A percentile compares a stretch with the other conserved stretches of the same genome.
Evolutionary conservation across 2,797 vertebrate genomes (phyloP).

Genomic region (Girardinus metallicus): DNA sequence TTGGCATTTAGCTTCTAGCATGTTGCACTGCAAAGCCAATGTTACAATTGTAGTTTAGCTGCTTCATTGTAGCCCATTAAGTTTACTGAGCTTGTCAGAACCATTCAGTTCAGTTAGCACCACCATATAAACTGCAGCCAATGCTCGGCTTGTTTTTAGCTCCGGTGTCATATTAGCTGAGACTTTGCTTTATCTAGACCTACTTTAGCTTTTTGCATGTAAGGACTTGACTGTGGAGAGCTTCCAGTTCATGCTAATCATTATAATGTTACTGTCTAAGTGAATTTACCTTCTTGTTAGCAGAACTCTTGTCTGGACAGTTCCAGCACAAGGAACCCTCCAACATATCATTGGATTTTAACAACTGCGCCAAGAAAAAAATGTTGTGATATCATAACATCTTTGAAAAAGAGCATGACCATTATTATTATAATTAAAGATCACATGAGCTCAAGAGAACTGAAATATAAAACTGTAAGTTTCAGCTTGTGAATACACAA

Average conservation of each 20-base stretch:
- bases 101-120: constrained; percentile 56
- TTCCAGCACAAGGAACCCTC: constrained; percentile 60
- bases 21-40: constrained; percentile 58
- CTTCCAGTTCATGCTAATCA: constrained; percentile 62
- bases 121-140: constrained; percentile 50
- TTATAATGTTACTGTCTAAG: constrained; percentile 69
- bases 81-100: constrained; percentile 72
- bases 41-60: constrained; percentile 65
- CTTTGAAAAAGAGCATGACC: constrained; percentile 50
- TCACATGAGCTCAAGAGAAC: constrained; percentile 35
- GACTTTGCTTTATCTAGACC: constrained; percentile 30
- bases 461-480: constrained; percentile 27
- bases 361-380: constrained; percentile 48
- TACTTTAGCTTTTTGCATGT: constrained; percentile 58
- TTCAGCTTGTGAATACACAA: constrained; percentile 26
- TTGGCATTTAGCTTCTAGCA: constrained; percentile 70
- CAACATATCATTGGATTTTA: constrained; percentile 57
- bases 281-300: constrained; percentile 71
- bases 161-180: constrained; percentile 37
- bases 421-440: constrained; percentile 58
- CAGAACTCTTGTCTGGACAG: constrained; percentile 64
- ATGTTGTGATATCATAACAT: constrained; percentile 59
- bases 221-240: constrained; percentile 40
- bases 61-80: constrained; percentile 63
- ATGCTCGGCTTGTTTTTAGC: constrained; percentile 25